Percentiles rank a stretch among this genome's conserved stretches.
Evolutionary conservation across 2,113 vertebrate genomes (phyloP).

Genomic region (Ophthalmolycus amberensis): DNA sequence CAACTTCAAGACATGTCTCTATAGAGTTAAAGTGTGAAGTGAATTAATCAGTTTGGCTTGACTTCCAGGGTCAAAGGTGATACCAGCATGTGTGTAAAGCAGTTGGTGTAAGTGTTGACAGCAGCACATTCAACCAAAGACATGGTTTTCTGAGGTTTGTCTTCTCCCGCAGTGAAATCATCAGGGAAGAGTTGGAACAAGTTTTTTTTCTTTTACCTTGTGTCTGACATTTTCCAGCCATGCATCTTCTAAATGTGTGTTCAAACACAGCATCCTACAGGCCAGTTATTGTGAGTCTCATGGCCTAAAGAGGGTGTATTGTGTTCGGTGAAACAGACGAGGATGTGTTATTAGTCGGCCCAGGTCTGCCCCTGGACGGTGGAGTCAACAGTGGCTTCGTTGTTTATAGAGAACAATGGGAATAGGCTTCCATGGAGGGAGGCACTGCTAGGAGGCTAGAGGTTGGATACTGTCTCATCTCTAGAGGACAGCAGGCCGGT

Average conservation of each 20-base stretch:
- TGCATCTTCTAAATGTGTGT: background rate
- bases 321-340: conserved; percentile 28
- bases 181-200: background rate
- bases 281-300: conserved; percentile 30
- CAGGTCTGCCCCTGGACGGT: conserved; percentile 52
- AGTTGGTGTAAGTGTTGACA: background rate
- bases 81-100: background rate
- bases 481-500: background rate
- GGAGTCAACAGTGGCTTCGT: conserved; percentile 70
- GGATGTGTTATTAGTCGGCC: conserved; percentile 40
- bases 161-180: background rate
- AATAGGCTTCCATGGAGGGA: conserved; percentile 49
- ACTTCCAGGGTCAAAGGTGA: conserved; percentile 20
- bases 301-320: conserved; percentile 11
- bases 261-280: conserved; percentile 7
- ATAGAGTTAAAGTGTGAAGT: background rate
- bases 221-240: background rate
- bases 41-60: background rate
- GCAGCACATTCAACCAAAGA: background rate
- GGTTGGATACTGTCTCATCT: conserved; percentile 30
- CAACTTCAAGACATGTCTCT: background rate
- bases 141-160: background rate
- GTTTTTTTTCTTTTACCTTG: background rate
- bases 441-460: conserved; percentile 54
- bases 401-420: conserved; percentile 74